A percentile compares a stretch with the other conserved stretches of the same genome.
Conservation (phyloP, 2,797 vertebrate genomes). For the Siniperca obscura region DNA sequence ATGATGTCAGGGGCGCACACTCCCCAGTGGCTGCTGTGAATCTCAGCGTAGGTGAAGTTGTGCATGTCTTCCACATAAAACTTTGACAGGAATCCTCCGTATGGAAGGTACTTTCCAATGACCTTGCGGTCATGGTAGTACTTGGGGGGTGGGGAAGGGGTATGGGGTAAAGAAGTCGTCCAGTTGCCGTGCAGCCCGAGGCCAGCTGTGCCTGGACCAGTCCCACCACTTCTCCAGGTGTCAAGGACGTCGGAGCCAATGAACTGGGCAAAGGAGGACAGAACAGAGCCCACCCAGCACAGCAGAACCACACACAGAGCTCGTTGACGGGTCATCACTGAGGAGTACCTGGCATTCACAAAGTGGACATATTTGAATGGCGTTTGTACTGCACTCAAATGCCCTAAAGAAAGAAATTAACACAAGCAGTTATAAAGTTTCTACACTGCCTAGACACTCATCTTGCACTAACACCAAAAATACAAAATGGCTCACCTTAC, state of each 20-base stretch:
- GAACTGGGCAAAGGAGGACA: constrained; percentile 86
- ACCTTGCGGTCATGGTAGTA: constrained; percentile 67
- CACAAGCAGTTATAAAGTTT: not conserved
- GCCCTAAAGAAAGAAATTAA: not conserved
- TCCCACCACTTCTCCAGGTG: constrained; percentile 45
- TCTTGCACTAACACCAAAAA: constrained; percentile 10
- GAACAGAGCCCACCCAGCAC: constrained; percentile 85
- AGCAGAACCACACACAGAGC: constrained; percentile 79
- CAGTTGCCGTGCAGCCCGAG: constrained; percentile 73
- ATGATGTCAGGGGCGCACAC: constrained; percentile 81
- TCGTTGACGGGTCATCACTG: constrained; percentile 77
- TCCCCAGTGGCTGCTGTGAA: constrained; percentile 83
- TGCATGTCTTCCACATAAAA: constrained; percentile 78
- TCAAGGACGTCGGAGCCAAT: constrained; percentile 79
- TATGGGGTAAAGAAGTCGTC: constrained; percentile 61
- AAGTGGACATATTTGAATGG: not conserved
- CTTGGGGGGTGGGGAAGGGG: constrained; percentile 43
- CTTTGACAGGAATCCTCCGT: constrained; percentile 86
- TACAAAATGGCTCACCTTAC: not conserved
- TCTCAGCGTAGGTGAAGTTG: constrained; percentile 80
- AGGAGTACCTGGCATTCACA: constrained; percentile 79
- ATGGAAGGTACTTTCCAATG: constrained; percentile 80
- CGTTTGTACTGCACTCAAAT: not conserved
- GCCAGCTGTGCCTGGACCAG: constrained; percentile 37
- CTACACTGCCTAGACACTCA: not conserved